Evolutionary conservation across 2,888 invertebrate genomes (phyloP), one percentile per base, ranked within the genome.

Genomic region (Papilio gigon): DNA sequence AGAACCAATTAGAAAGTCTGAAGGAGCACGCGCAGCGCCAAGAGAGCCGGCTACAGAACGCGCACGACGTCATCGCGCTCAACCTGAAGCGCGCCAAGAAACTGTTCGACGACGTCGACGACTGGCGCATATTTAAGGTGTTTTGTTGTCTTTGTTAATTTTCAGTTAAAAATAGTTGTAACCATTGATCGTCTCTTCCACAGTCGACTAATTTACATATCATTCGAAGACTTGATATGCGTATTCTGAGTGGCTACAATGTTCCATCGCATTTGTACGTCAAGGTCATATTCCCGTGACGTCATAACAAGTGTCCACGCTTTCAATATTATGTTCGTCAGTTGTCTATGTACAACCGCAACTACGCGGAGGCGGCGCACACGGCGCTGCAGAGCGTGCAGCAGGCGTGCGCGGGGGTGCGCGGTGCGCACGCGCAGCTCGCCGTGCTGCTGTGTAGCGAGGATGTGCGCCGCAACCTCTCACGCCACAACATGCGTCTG

Each of bases 71-170:
- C n/a, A 84, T 86, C 65, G 74, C 72, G 2, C 69, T 72, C 17
- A 86, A 89, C 78, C 77, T 84, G 42, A 81, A 75, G 62, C 87
- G 91, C 42, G 90, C 90, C 47, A 84, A 84, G 75, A 88, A 85
- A 71, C 80, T 90, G 0, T 79, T 90, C 30, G 88, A 89, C 4
- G 83, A 81, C 4, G 73, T 67, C 9, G 89, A 90, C 65, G 84
- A 87, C 1, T 90, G 90, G 90, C 81, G 87, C 1, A 75, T 84
- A 20, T 91, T 92, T 71, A 89, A 92, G 83, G 91, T 44, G n/a
- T n/a, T n/a, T n/a, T n/a, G n/a, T n/a, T n/a, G n/a, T n/a, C n/a
- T n/a, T n/a, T n/a, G n/a, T n/a, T n/a, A n/a, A n/a, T n/a, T n/a
- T n/a, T n/a, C n/a, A n/a, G n/a, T n/a, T n/a, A n/a, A n/a, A n/a